These are phyloP conservation scores for Strigamia transsilvanica DNA, from an alignment of 2,888 invertebrate species.

Conservation along the genomic window DNA sequence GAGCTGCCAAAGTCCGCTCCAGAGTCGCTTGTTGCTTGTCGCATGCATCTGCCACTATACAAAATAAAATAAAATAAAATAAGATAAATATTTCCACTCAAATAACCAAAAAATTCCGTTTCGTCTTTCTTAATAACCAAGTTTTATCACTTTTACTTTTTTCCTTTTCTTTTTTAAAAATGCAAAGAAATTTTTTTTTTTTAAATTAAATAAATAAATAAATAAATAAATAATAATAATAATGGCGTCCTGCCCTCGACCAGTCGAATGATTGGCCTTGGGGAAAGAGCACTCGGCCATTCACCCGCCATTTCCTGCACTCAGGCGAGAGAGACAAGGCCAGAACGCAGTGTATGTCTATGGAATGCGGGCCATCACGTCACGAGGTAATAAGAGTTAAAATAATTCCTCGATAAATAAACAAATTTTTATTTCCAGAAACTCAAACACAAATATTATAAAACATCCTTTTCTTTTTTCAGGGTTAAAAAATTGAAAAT, in stretches of 20 bases:
- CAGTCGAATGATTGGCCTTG: not conserved
- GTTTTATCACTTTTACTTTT: not conserved
- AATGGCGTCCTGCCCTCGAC: conserved; percentile 1
- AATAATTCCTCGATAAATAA: not conserved
- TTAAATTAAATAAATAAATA: not conserved
- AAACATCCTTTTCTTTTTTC: not conserved
- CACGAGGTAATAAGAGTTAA: not conserved
- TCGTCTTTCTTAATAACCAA: not conserved
- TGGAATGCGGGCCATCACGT: not conserved
- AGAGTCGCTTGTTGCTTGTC: conserved; percentile 43
- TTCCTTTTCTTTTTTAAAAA: not conserved
- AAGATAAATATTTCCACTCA: not conserved
- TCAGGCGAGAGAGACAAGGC: not conserved
- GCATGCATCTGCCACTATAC: conserved; percentile 50
- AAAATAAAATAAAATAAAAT: not conserved
- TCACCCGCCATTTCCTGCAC: conserved; percentile 8
- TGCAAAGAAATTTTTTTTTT: not conserved
- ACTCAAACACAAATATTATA: not conserved
- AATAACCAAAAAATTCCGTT: not conserved
- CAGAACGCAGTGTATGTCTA: not conserved
- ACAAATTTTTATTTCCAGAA: not conserved
- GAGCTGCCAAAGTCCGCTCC: conserved; percentile 50
- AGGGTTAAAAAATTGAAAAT: not conserved
- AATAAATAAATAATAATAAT: not conserved
- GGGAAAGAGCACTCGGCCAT: conserved; percentile 8